A percentile compares a stretch with the other conserved stretches of the same genome.
phyloP scores from a whole-genome alignment of 37 sponge, comb jelly and placozoan species.

The Mnemiopsis leidyi region DNA sequence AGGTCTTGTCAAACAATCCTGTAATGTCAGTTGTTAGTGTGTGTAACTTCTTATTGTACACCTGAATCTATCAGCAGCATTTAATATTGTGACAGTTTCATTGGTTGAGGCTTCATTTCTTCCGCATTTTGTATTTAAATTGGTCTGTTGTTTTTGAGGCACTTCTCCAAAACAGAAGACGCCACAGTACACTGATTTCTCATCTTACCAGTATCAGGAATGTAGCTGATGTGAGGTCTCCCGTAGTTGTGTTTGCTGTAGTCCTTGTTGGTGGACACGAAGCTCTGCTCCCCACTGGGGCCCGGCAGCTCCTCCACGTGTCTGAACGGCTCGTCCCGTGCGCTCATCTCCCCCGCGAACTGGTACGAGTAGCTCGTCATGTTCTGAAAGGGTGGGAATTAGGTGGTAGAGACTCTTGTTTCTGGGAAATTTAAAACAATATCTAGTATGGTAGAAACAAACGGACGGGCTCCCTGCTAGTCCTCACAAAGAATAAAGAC shows the following conservation, averaged over 20 bases:
- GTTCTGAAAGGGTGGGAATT: not conserved
- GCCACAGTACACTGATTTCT: too few species aligned
- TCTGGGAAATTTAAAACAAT: not conserved
- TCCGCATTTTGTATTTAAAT: too few species aligned
- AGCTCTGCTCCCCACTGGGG: constrained; percentile 27
- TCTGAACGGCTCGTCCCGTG: not conserved
- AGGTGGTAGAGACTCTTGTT: not conserved
- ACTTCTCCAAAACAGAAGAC: too few species aligned
- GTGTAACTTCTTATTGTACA: too few species aligned
- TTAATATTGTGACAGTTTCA: too few species aligned
- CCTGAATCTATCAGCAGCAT: too few species aligned
- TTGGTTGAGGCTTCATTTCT: too few species aligned
- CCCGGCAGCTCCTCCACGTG: not conserved
- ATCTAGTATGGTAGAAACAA: too few species aligned
- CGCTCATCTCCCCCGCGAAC: constrained; percentile 3
- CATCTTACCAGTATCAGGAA: constrained; percentile 62
- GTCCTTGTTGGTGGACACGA: constrained; percentile 21
- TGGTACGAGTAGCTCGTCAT: constrained; percentile 65
- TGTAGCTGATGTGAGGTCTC: constrained; percentile 11
- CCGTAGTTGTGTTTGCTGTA: constrained; percentile 40
- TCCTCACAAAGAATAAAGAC: too few species aligned
- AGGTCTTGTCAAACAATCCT: constrained; percentile 44
- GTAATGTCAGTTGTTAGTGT: too few species aligned
- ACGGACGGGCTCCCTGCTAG: too few species aligned
- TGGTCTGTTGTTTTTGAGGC: too few species aligned